Evolutionary conservation across 2,888 invertebrate species (phyloP).

Genomic region (Agrotis clavis): DNA sequence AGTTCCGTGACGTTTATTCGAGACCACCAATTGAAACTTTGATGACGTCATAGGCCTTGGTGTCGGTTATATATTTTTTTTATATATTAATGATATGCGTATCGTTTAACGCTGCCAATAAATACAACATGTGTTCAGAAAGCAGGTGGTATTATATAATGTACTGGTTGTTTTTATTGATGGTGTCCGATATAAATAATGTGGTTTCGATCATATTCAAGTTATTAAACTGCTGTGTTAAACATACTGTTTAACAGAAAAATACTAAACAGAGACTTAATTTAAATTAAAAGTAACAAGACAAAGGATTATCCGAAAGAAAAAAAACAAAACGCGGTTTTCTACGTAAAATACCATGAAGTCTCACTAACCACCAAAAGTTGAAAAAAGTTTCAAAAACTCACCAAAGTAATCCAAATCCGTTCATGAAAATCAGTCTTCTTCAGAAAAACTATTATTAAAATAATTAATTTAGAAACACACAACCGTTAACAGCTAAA

Average conservation of each 20-base stretch:
- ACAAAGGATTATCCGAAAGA: constrained; percentile 13
- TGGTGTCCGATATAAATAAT: constrained; percentile 38
- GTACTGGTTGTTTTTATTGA: constrained; percentile 39
- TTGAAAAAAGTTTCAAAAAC: constrained; percentile 64
- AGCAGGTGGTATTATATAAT: constrained; percentile 58
- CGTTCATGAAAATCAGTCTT: constrained; percentile 86
- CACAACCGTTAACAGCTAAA: constrained; percentile 73
- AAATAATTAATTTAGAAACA: constrained; percentile 67
- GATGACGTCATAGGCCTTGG: constrained; percentile 64
- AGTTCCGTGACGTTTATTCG: constrained; percentile 65
- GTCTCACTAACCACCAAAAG: neutral
- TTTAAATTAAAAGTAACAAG: neutral
- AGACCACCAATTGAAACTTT: constrained; percentile 65
- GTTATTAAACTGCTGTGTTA: constrained; percentile 20
- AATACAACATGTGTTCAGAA: constrained; percentile 54
- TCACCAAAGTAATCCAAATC: constrained; percentile 90
- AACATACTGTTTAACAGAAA: constrained; percentile 45
- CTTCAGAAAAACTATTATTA: constrained; percentile 59
- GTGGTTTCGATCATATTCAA: constrained; percentile 8
- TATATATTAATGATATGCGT: constrained; percentile 42
- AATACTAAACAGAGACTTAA: neutral
- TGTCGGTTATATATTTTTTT: constrained; percentile 31
- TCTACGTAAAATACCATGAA: constrained; percentile 7
- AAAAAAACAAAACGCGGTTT: constrained; percentile 11
- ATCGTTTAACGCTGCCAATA: constrained; percentile 41